Conservation (phyloP, 2,113 vertebrate species). For the Brachirus orientalis region DNA sequence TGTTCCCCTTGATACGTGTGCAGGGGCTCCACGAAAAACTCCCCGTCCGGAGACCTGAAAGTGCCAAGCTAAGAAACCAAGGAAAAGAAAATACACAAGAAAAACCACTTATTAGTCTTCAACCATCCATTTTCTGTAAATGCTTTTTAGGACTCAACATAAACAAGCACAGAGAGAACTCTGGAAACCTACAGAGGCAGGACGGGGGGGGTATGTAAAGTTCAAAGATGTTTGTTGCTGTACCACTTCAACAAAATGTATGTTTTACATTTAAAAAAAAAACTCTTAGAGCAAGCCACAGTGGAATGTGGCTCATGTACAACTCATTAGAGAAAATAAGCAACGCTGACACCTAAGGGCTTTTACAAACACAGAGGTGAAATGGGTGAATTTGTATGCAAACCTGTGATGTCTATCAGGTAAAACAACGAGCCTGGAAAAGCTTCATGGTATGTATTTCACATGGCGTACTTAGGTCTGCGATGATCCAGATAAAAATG, state of each 20-base stretch:
- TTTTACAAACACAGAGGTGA: constrained; percentile 16
- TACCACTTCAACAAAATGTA: neutral
- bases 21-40: constrained; percentile 97
- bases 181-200: neutral
- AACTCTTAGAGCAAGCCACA: constrained; percentile 6
- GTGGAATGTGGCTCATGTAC: constrained; percentile 29
- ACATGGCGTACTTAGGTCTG: constrained; percentile 42
- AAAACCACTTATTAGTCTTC: constrained; percentile 3
- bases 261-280: constrained; percentile 1
- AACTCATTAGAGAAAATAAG: constrained; percentile 41
- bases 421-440: constrained; percentile 42
- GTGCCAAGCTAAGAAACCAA: constrained; percentile 89
- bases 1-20: constrained; percentile 86
- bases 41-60: constrained; percentile 94
- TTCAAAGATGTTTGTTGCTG: too few relatives aligned
- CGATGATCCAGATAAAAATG: constrained; percentile 44
- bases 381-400: constrained; percentile 59
- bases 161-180: neutral
- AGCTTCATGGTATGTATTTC: constrained; percentile 39
- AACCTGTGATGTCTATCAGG: constrained; percentile 66
- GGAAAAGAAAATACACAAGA: constrained; percentile 6
- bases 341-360: constrained; percentile 12
- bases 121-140: neutral
- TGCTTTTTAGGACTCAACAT: constrained; percentile 2
- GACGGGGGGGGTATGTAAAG: neutral